Evolutionary conservation across 2,888 invertebrate species (phyloP), one percentile per base, ranked within the genome.

Genomic region (Mamestra brassicae): DNA sequence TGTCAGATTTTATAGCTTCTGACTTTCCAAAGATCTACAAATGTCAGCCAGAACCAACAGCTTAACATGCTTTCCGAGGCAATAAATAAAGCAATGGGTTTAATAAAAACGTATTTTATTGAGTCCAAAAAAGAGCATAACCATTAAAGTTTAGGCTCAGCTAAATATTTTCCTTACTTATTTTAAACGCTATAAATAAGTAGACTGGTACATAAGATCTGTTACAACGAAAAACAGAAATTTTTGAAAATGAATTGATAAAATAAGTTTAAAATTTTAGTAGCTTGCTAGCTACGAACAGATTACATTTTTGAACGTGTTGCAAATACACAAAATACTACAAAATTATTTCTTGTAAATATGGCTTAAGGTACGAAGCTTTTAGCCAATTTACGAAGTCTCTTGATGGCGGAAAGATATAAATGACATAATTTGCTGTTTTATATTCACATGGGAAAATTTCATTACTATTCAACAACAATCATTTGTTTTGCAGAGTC

Each of bases 371-470:
- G 34, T 55, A 80, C 47, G n/a, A 66, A 50, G 58, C 61, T 75
- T 65, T 75, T 65, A 75, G 69, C 55, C 38, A 80, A 80, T 69
- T 79, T 69, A 72, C 38, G 4, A 74, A 65, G 47, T 47, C 11
- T 62, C 34, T 45, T 15, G 60, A 55, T 57, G 64, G 36, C 50
- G 50, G 60, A 38, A 64, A 55, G 47, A 68, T 15, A 61, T 38
- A 36, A 15, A 62, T 52, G 62, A 78, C 63, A 78, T 78, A 62
- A 55, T 57, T 13, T 3, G 45, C 55, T 6, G 47, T 54, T 54
- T 60, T 58, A 17, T 13, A 36, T n/a, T 50, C 8, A 47, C 8
- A 26, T 61, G 36, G 26, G 11, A 61, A 47, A 60, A 72, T 66
- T 52, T 26, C 26, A 26, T 26, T 26, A 26, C 26, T 26, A 26